Evolutionary conservation across 2,797 vertebrate species (phyloP).

Genomic region (Microctenopoma steveboyesi): DNA sequence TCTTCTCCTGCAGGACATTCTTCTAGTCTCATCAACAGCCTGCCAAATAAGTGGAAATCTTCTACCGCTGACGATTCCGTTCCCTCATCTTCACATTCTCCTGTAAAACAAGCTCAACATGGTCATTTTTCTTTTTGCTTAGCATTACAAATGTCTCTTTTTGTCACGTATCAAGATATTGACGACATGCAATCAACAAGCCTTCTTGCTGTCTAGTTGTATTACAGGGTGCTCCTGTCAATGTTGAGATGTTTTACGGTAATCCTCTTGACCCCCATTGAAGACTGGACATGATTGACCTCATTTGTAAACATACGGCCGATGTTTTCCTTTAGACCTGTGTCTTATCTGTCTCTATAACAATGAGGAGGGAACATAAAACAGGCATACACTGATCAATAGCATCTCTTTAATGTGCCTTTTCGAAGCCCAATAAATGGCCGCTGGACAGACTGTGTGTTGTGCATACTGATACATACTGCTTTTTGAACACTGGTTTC

Average conservation of each 20-base stretch:
- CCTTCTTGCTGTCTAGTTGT: constrained; percentile 7
- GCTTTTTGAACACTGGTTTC: background rate
- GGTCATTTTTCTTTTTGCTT: constrained; percentile 6
- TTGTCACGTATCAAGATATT: background rate
- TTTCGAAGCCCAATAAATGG: constrained; percentile 45
- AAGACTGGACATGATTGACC: background rate
- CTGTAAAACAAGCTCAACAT: background rate
- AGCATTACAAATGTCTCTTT: background rate
- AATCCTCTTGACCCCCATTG: constrained; percentile 6
- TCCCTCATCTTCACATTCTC: background rate
- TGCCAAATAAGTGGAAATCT: constrained; percentile 45
- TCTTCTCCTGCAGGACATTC: constrained; percentile 87
- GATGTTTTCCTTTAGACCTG: constrained; percentile 5
- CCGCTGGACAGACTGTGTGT: constrained; percentile 1
- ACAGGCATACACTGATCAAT: constrained; percentile 17
- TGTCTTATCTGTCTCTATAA: constrained; percentile 14
- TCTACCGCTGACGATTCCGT: constrained; percentile 4
- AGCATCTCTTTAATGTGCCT: constrained; percentile 12
- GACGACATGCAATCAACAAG: background rate
- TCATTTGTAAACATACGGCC: background rate
- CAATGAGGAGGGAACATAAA: background rate
- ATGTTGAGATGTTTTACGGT: constrained; percentile 8
- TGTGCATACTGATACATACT: constrained; percentile 23
- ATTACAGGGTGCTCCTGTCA: constrained; percentile 9
- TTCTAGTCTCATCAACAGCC: constrained; percentile 82